These are phyloP conservation scores for Cyanoramphus novaezelandiae DNA, from an alignment of 2,113 vertebrate genomes.

Conservation along the genomic window DNA sequence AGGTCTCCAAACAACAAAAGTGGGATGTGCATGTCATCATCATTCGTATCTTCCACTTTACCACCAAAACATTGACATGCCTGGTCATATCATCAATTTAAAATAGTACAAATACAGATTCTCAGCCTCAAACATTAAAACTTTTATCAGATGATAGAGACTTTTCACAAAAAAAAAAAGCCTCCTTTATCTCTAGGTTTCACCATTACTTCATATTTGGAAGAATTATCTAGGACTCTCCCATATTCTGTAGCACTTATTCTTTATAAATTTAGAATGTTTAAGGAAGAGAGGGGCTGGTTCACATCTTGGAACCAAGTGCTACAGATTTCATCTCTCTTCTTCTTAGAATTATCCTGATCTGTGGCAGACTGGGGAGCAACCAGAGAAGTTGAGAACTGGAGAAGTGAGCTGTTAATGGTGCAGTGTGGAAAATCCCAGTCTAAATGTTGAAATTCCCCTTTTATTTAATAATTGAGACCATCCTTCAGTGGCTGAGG, in stretches of 20 bases:
- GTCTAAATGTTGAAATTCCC: background rate
- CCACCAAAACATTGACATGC: fast-evolving
- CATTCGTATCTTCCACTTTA: background rate
- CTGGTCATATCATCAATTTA: background rate
- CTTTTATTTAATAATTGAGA: background rate
- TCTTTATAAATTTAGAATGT: background rate
- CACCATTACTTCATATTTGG: background rate
- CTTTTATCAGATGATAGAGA: background rate
- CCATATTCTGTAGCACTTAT: background rate
- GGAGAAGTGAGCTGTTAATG: background rate
- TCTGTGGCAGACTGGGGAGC: background rate
- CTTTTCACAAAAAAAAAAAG: background rate
- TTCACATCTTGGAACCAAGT: background rate
- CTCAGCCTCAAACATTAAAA: background rate
- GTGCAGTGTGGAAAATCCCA: background rate
- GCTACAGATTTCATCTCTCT: background rate
- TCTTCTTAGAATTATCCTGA: background rate
- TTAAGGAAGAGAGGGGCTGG: background rate
- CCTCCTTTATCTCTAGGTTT: background rate
- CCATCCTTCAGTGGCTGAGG: background rate
- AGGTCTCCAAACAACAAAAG: background rate
- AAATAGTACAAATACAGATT: background rate
- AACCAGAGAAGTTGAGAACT: background rate
- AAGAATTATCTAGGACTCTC: background rate
- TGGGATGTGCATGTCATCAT: background rate